These are phyloP conservation scores for Calyptomena viridis DNA, from an alignment of 2,113 vertebrate genomes.

Conservation along the genomic window DNA sequence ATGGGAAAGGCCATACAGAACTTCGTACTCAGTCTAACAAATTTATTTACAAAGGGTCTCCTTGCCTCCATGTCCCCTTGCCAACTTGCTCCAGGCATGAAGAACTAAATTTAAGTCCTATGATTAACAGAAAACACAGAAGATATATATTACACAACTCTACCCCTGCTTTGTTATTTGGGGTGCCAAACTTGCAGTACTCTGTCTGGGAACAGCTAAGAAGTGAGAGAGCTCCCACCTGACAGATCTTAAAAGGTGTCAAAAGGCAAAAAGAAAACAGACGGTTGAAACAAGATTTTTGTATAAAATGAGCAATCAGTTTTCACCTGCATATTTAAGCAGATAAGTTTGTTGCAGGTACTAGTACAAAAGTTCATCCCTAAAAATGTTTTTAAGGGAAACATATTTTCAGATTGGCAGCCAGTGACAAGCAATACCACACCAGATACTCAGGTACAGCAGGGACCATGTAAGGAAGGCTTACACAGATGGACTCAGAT, in stretches of 20 bases:
- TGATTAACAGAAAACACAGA: background rate
- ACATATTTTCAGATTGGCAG: background rate
- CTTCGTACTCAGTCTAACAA: background rate
- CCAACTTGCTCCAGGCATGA: background rate
- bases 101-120: background rate
- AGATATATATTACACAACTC: background rate
- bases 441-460: rapidly evolving
- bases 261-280: slow-evolving; percentile 15
- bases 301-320: background rate
- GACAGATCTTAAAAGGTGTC: background rate
- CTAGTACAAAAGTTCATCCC: background rate
- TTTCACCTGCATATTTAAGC: background rate
- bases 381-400: background rate
- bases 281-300: background rate
- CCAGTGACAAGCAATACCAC: background rate
- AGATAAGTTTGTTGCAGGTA: background rate
- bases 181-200: background rate
- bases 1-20: background rate
- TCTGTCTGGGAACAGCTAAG: background rate
- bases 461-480: background rate
- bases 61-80: background rate
- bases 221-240: background rate
- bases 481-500: background rate
- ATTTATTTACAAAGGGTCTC: slow-evolving; percentile 1
- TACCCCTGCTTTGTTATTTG: background rate